Evolutionary conservation across 2,797 vertebrate genomes (phyloP).

Genomic region (Enteromius paludinosus): DNA sequence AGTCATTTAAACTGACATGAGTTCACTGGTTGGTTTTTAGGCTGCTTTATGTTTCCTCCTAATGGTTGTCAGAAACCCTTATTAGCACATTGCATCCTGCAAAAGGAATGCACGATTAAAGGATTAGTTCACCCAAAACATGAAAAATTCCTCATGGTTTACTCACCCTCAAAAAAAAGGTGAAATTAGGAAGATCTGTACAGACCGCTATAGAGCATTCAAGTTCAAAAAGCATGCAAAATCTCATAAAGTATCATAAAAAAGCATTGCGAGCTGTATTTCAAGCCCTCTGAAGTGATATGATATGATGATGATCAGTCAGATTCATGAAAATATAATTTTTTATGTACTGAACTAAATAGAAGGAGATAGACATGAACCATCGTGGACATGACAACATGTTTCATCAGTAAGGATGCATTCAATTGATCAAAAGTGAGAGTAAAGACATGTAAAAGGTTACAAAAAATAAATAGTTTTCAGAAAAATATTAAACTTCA

Average conservation of each 20-base stretch:
- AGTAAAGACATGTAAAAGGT: background rate
- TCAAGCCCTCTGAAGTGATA: background rate
- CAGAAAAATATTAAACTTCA: background rate
- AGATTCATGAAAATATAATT: background rate
- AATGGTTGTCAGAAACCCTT: slow-evolving; percentile 22
- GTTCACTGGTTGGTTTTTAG: slow-evolving; percentile 14
- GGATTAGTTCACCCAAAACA: background rate
- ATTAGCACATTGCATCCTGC: slow-evolving; percentile 25
- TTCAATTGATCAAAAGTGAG: background rate
- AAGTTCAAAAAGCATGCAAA: background rate
- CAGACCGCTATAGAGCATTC: background rate
- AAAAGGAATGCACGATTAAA: slow-evolving; percentile 20
- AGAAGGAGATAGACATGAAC: background rate
- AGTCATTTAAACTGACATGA: slow-evolving; percentile 9
- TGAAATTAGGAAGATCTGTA: background rate
- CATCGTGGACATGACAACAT: background rate
- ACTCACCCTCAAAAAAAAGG: background rate
- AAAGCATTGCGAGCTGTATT: background rate
- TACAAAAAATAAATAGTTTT: background rate
- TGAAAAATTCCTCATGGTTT: background rate
- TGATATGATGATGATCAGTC: background rate
- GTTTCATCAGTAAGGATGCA: background rate
- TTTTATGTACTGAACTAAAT: background rate
- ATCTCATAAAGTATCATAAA: background rate
- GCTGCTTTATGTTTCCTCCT: background rate